A percentile compares a stretch with the other conserved stretches of the same genome.
These are phyloP conservation scores for Hassar affinis DNA, from an alignment of 2,113 vertebrate species.

Conservation along the genomic window DNA sequence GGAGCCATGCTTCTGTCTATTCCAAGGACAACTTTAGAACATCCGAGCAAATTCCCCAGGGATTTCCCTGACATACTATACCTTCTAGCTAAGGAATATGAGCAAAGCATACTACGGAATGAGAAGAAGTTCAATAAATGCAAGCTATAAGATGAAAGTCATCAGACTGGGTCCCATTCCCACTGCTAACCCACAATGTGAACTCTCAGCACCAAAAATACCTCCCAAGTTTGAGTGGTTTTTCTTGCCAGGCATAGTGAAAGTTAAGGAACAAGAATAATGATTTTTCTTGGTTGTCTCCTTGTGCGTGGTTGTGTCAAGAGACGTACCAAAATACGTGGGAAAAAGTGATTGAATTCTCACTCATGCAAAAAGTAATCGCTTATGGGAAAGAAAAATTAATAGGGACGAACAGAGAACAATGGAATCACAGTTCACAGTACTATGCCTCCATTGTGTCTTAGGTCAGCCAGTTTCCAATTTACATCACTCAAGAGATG, in stretches of 20 bases:
- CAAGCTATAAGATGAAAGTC: background rate
- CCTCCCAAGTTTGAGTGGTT: too few relatives aligned
- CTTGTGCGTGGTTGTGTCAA: background rate
- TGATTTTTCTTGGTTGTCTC: constrained; percentile 11
- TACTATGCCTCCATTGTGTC: constrained; percentile 26
- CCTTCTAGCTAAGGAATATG: constrained; percentile 39
- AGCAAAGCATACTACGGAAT: constrained; percentile 10
- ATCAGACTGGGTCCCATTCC: background rate
- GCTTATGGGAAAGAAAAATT: constrained; percentile 4
- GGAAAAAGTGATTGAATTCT: constrained; percentile 2
- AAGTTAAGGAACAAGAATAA: constrained; percentile 4
- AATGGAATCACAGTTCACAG: constrained; percentile 44
- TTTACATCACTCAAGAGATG: constrained; percentile 39
- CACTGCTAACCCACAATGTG: background rate
- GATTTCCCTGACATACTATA: constrained; percentile 5
- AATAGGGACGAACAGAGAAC: constrained; percentile 19
- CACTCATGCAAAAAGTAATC: background rate
- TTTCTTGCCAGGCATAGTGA: background rate
- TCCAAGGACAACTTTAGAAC: constrained; percentile 1
- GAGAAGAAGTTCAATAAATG: constrained; percentile 8
- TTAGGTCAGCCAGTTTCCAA: constrained; percentile 21
- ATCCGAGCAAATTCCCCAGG: background rate
- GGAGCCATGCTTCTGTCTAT: background rate
- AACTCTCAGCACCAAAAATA: background rate
- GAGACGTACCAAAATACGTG: constrained; percentile 7